Evolutionary conservation across 1,140 invertebrate genomes (phyloP).

Genomic region (Plectus sambesii): DNA sequence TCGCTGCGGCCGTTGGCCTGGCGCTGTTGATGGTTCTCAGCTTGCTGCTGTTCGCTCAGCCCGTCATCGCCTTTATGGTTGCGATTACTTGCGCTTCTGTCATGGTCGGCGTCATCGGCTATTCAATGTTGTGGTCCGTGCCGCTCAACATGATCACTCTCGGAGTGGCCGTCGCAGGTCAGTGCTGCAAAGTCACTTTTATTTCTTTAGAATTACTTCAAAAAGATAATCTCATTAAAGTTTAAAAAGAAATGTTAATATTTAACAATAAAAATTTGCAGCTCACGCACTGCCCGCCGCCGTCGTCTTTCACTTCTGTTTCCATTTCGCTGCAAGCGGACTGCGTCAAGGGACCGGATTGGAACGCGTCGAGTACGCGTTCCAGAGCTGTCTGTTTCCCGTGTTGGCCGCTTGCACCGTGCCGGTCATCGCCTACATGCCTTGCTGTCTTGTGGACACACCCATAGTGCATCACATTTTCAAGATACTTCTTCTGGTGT

Average conservation of each 20-base stretch:
- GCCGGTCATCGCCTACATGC: slow-evolving; percentile 15
- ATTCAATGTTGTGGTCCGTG: slow-evolving; percentile 14
- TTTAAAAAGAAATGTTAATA: too few relatives aligned
- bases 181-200: neutral
- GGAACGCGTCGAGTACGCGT: slow-evolving; percentile 3
- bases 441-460: slow-evolving; percentile 17
- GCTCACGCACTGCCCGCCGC: slow-evolving; percentile 20
- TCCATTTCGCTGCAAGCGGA: slow-evolving; percentile 17
- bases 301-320: slow-evolving; percentile 21
- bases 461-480: slow-evolving; percentile 17
- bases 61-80: slow-evolving; percentile 11
- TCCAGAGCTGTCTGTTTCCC: slow-evolving; percentile 17
- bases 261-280: neutral
- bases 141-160: slow-evolving; percentile 21
- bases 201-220: too few relatives aligned
- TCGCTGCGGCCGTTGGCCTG: slow-evolving; percentile 8
- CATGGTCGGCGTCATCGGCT: slow-evolving; percentile 17
- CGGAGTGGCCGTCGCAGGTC: slow-evolving; percentile 14
- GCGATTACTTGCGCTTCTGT: slow-evolving; percentile 14
- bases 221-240: too few relatives aligned
- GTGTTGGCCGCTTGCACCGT: slow-evolving; percentile 17
- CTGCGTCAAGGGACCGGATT: slow-evolving; percentile 5
- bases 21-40: slow-evolving; percentile 12
- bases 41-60: slow-evolving; percentile 18
- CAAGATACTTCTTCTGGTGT: slow-evolving; percentile 19